Evolutionary conservation across 2,888 invertebrate species (phyloP), one percentile per base, ranked within the genome.

Genomic region (Mythimna albipuncta): DNA sequence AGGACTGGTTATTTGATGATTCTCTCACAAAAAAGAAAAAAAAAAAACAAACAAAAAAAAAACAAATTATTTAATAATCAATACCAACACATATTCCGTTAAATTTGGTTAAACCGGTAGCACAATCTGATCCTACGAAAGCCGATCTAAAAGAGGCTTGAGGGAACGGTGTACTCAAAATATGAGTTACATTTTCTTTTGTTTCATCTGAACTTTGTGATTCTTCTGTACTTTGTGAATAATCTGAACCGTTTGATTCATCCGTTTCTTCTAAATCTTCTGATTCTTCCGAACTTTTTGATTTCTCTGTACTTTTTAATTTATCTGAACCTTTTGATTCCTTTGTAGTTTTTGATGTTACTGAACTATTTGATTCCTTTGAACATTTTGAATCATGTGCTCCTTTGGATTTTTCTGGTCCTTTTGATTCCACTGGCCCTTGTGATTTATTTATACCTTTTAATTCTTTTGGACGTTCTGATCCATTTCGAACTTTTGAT

Each of bases 31-130:
- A 41, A 11, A 2, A 13, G 4, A 4, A 50, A 1, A 21, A 13
- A 1, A 55, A 55, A 38, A 52, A 32, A 32, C 61, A 26, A n/a
- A 54, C 5, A 11, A 6, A 13, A n/a, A 1, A 55, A 7, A 65
- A 16, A 41, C 11, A 21, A 58, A 58, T 69, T 68, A 41, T 41
- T 41, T 71, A 67, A 61, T 78, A 75, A 69, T 80, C 79, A 44
- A 57, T 62, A 44, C 11, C 68, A 50, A 80, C 2, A 72, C 80
- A 80, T 16, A 79, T 57, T 64, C 75, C 79, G 3, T 75, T 79
- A 19, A 80, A 79, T 65, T 11, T 72, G 0, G 26, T 58, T 13
- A 68, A 63, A 4, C 79, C 79, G 9, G 67, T n/a, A 10, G 64
- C 50, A 32, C 80, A 80, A 0, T 64, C 67, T 2, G 69, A 58